These are phyloP conservation scores for Eretmocerus hayati DNA, from an alignment of 2,888 invertebrate genomes.

Conservation along the genomic window DNA sequence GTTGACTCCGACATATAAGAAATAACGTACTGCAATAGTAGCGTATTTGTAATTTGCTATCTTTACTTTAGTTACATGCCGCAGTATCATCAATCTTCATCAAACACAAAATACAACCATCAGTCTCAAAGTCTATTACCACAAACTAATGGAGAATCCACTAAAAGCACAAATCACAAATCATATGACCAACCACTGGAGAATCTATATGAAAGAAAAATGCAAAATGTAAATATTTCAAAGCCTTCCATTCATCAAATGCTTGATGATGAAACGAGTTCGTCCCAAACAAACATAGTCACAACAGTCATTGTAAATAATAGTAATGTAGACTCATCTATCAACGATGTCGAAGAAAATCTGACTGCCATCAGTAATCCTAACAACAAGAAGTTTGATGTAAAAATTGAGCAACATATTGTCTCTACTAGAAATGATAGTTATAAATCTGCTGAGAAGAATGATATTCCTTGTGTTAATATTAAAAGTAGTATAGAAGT, in stretches of 20 bases:
- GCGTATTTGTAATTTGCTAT: conserved; percentile 24
- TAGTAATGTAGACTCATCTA: conserved; percentile 30
- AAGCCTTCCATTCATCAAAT: conserved; percentile 30
- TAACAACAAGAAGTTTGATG: conserved; percentile 29
- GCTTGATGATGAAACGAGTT: conserved; percentile 28
- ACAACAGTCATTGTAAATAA: conserved; percentile 36
- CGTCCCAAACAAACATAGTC: conserved; percentile 32
- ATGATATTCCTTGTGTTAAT: conserved; percentile 32
- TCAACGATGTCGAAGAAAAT: conserved; percentile 27
- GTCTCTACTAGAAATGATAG: conserved; percentile 32
- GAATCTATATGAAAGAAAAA: conserved; percentile 31
- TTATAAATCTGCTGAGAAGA: conserved; percentile 31
- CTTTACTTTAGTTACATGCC: conserved; percentile 41
- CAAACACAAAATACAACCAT: conserved; percentile 46
- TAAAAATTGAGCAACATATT: conserved; percentile 34
- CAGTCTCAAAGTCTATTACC: conserved; percentile 45
- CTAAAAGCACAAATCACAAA: conserved; percentile 26
- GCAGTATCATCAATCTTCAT: conserved; percentile 38
- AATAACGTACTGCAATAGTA: conserved; percentile 18
- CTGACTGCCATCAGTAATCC: conserved; percentile 20
- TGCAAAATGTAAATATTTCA: conserved; percentile 27
- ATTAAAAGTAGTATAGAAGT: conserved; percentile 36
- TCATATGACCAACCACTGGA: too few species aligned
- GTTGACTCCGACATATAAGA: conserved; percentile 18
- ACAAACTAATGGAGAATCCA: conserved; percentile 33